These are phyloP conservation scores for Andinoacara biseriatus DNA, from an alignment of 2,113 vertebrate genomes.

Conservation along the genomic window DNA sequence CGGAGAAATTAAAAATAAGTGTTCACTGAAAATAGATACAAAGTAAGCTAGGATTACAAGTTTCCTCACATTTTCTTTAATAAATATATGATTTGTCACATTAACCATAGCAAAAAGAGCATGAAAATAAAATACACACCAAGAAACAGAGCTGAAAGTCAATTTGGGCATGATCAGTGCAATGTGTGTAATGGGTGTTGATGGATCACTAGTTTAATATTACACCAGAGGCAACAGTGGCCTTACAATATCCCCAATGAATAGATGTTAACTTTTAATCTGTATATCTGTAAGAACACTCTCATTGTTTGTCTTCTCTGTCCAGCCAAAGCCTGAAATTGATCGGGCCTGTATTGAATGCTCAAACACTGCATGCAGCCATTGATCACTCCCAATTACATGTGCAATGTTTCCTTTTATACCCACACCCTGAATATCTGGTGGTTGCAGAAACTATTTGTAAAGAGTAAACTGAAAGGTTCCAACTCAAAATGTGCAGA, in stretches of 20 bases:
- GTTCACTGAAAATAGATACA: background rate
- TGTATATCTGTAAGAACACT: constrained; percentile 85
- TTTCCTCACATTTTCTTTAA: constrained; percentile 15
- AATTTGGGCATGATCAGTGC: constrained; percentile 88
- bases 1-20: background rate
- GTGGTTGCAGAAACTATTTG: constrained; percentile 60
- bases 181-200: constrained; percentile 86
- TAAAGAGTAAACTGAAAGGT: constrained; percentile 77
- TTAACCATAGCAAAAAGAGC: constrained; percentile 34
- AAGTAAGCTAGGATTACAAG: constrained; percentile 1
- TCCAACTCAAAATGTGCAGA: constrained; percentile 27
- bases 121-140: constrained; percentile 48
- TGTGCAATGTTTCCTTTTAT: constrained; percentile 87
- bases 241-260: constrained; percentile 87
- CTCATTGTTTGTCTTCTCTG: constrained; percentile 90
- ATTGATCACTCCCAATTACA: constrained; percentile 98
- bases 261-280: constrained; percentile 98
- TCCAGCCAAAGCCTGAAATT: constrained; percentile 81
- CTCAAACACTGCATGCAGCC: constrained; percentile 85
- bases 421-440: constrained; percentile 53
- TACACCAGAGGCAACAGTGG: constrained; percentile 85
- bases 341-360: constrained; percentile 95
- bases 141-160: constrained; percentile 78
- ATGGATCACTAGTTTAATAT: constrained; percentile 94
- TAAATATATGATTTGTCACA: constrained; percentile 34